Evolutionary conservation across 2,113 vertebrate genomes (phyloP), one percentile per base, ranked within the genome.

Genomic region (Osmerus eperlanus): DNA sequence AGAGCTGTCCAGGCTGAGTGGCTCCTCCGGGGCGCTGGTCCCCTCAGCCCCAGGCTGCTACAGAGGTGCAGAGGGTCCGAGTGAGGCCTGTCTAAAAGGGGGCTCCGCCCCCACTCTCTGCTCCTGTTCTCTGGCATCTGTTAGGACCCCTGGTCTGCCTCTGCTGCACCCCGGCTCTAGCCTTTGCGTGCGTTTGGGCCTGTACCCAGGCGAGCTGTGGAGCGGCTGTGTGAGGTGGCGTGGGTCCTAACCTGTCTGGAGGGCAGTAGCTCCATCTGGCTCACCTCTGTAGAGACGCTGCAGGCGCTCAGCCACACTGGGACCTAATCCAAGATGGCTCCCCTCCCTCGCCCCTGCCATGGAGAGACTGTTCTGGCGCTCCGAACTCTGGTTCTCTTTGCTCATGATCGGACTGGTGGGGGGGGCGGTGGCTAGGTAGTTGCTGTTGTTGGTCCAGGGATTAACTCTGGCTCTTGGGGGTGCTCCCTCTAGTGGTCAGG

Each of bases 341-440:
- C 98, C 97, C 97, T 98, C 96, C 95, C 92, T 96, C 95, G 94
- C 95, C 94, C 97, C 97, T 99, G 97, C 96, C 97, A 95, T 95
- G 96, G 92, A 95, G 96, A 97, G 95, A 97, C 92, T 90, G 41
- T 47, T 90, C 93, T 93, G 95, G 91, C 95, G 95, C 96, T 94
- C 94, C 95, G 96, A 95, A 94, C 94, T 93, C 93, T 95, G 94
- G 93, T 92, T 97, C 95, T 97, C 95, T 91, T 93, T 96, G 95
- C 93, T 94, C 95, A 93, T 93, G 95, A 93, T 92, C 62, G 95
- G 92, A 92, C 91, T 36, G 32, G 32, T 36, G 32, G 88, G 32
- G 18, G 9, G 18, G 21, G 51, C 67, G 9, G 8, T 47, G 41
- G 41, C 41, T 47, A 47, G 41, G 8, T 47, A 47, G 41, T 47